These are phyloP conservation scores for Osmerus mordax DNA, from an alignment of 2,113 vertebrate species.

Conservation along the genomic window DNA sequence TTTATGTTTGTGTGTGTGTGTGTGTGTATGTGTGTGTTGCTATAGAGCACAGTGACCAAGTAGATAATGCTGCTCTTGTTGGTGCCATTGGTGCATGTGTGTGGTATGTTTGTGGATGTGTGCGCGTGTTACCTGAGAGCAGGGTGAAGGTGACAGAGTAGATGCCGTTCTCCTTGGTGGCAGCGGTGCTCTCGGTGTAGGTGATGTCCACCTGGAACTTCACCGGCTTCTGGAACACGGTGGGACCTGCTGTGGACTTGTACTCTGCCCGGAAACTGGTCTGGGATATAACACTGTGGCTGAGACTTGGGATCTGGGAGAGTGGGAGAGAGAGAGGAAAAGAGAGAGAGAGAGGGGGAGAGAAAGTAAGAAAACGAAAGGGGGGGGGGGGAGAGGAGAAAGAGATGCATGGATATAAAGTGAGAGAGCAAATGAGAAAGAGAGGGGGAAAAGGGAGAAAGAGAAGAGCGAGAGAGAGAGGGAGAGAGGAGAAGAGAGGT, in stretches of 20 bases:
- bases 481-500: not conserved
- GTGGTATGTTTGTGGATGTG: not conserved
- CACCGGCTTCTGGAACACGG: constrained; percentile 98
- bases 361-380: not conserved
- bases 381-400: not conserved
- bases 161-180: constrained; percentile 94
- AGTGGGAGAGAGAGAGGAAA: not conserved
- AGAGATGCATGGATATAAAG: not conserved
- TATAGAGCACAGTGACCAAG: not conserved
- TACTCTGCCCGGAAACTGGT: constrained; percentile 98
- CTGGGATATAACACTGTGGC: constrained; percentile 98
- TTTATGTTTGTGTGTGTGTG: constrained; percentile 14
- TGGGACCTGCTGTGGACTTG: constrained; percentile 94
- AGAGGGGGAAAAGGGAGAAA: not conserved
- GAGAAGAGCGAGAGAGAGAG: not conserved
- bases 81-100: not conserved
- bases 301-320: constrained; percentile 94
- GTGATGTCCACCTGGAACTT: constrained; percentile 99
- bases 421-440: not conserved
- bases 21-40: not conserved
- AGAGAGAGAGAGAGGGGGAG: not conserved
- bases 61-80: not conserved
- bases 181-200: constrained; percentile 91
- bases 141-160: constrained; percentile 99
- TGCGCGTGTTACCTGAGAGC: constrained; percentile 83